Evolutionary conservation across 1,140 invertebrate species (phyloP).

Genomic region (Zaprionus davidi): DNA sequence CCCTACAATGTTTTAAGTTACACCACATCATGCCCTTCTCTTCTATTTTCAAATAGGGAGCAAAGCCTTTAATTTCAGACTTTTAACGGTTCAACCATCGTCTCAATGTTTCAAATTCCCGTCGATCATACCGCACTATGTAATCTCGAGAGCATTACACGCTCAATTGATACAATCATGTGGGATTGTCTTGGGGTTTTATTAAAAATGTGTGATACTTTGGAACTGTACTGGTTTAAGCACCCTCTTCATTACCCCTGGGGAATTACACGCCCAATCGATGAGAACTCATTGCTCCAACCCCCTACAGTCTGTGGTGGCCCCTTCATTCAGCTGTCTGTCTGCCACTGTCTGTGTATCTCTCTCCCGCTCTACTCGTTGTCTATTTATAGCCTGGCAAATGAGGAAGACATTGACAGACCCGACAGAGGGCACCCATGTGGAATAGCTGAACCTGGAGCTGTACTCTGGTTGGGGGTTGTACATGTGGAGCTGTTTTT

Average conservation of each 20-base stretch:
- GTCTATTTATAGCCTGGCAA: conserved; percentile 36
- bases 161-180: background rate
- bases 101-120: background rate
- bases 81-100: background rate
- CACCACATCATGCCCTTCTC: too few species aligned
- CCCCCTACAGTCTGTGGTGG: background rate
- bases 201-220: background rate
- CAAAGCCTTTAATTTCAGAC: background rate
- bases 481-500: conserved; percentile 10
- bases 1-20: background rate
- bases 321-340: background rate
- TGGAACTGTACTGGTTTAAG: background rate
- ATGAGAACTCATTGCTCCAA: background rate
- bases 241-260: background rate
- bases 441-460: conserved; percentile 19
- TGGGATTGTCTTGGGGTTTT: background rate
- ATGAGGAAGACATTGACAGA: conserved; percentile 31
- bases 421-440: conserved; percentile 29
- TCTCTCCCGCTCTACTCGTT: background rate
- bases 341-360: background rate
- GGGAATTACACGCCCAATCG: conserved; percentile 9
- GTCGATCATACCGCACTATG: background rate
- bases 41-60: too few species aligned
- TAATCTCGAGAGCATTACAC: background rate
- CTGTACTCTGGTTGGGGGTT: background rate